Evolutionary conservation across 2,797 vertebrate species (phyloP).

Genomic region (Muraenolepis orangiensis): DNA sequence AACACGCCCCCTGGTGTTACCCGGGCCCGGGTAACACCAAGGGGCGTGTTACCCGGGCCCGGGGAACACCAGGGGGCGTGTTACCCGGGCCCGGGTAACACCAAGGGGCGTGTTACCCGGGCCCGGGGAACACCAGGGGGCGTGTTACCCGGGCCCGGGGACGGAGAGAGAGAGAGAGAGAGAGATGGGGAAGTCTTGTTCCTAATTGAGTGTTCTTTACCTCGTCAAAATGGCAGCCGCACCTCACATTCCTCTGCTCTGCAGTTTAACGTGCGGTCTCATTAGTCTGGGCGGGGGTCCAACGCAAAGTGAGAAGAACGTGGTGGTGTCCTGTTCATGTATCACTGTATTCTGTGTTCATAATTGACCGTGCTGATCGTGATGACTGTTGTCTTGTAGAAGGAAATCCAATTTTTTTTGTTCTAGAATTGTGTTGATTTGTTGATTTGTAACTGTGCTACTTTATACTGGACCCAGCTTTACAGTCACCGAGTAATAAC

Average conservation of each 20-base stretch:
- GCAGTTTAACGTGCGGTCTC: conserved; percentile 78
- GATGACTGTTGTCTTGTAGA: not conserved
- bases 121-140: too few relatives aligned
- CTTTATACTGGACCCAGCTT: too few relatives aligned
- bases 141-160: too few relatives aligned
- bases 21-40: too few relatives aligned
- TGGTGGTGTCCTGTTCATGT: too few relatives aligned
- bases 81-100: too few relatives aligned
- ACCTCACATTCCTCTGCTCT: conserved; percentile 66
- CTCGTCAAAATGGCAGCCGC: conserved; percentile 55
- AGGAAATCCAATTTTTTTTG: not conserved
- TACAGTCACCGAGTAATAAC: too few relatives aligned
- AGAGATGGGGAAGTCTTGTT: not conserved
- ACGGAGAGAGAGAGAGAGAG: too few relatives aligned
- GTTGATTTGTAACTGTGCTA: not conserved
- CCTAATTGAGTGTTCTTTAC: conserved; percentile 69
- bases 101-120: too few relatives aligned
- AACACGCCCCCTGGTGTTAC: too few relatives aligned
- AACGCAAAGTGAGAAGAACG: not conserved
- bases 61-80: too few relatives aligned
- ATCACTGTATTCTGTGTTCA: not conserved
- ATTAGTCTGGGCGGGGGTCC: conserved; percentile 64
- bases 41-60: too few relatives aligned
- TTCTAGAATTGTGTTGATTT: not conserved
- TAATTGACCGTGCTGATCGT: not conserved